A percentile compares a stretch with the other conserved stretches of the same genome.
Evolutionary conservation across 2,888 invertebrate species (phyloP).

Genomic region (Diploptera punctata): DNA sequence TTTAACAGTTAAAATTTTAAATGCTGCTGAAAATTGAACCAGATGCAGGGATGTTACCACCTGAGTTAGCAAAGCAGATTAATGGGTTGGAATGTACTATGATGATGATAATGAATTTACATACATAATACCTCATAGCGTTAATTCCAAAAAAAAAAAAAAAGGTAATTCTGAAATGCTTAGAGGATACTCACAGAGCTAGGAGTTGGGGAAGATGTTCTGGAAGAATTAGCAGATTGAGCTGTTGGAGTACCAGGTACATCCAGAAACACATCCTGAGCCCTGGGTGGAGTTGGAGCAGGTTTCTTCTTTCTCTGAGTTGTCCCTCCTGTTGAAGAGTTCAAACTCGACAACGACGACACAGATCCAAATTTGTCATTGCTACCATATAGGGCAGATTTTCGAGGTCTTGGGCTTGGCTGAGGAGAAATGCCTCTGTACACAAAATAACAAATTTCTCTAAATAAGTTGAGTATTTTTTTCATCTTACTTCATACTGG

Average conservation of each 20-base stretch:
- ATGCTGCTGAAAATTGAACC: too few species aligned
- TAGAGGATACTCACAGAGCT: slow-evolving; percentile 54
- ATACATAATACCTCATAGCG: too few species aligned
- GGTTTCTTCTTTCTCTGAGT: slow-evolving; percentile 65
- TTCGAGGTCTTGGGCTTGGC: slow-evolving; percentile 50
- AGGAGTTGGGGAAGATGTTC: slow-evolving; percentile 51
- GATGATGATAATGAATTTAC: too few species aligned
- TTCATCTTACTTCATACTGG: too few species aligned
- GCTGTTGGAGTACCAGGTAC: slow-evolving; percentile 51
- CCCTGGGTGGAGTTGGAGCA: slow-evolving; percentile 67
- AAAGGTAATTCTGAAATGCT: too few species aligned
- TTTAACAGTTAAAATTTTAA: too few species aligned
- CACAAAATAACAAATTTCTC: too few species aligned
- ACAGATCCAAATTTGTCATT: slow-evolving; percentile 44
- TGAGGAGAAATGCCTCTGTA: slow-evolving; percentile 48
- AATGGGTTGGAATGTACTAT: too few species aligned
- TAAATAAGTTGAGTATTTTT: too few species aligned
- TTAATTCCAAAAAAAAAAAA: too few species aligned
- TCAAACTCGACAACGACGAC: slow-evolving; percentile 42
- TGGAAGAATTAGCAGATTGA: slow-evolving; percentile 34
- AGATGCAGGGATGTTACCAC: too few species aligned
- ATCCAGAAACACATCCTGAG: slow-evolving; percentile 23
- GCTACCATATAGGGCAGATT: slow-evolving; percentile 46
- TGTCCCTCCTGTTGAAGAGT: slow-evolving; percentile 50
- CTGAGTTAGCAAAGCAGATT: too few species aligned